Percentiles rank a stretch among this genome's conserved stretches.
These are phyloP conservation scores for Ypsolopha scabrella DNA, from an alignment of 2,888 invertebrate genomes.

Conservation along the genomic window DNA sequence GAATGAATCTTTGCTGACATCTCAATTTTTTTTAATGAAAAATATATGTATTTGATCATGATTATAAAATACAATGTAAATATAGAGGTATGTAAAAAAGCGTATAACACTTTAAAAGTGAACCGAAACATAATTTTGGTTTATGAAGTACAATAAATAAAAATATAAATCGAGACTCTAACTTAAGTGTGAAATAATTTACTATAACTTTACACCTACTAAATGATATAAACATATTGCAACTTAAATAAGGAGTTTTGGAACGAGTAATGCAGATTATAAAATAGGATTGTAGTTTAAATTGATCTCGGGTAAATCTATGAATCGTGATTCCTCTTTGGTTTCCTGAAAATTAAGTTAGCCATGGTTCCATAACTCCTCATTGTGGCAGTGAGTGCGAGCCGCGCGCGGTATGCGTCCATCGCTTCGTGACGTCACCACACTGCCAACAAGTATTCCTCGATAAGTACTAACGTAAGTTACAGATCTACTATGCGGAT, in stretches of 20 bases:
- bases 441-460: conserved; percentile 21
- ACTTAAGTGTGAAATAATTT: conserved; percentile 68
- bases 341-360: conserved; percentile 45
- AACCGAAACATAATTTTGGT: conserved; percentile 57
- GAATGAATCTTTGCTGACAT: conserved; percentile 58
- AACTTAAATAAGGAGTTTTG: conserved; percentile 64
- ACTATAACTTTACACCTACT: conserved; percentile 63
- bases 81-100: conserved; percentile 65
- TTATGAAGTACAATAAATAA: conserved; percentile 60
- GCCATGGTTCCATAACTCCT: conserved; percentile 64
- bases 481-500: conserved; percentile 64
- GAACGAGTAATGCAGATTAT: conserved; percentile 49
- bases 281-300: not conserved
- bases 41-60: conserved; percentile 63
- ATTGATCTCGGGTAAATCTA: conserved; percentile 53
- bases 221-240: conserved; percentile 63
- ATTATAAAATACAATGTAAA: conserved; percentile 55
- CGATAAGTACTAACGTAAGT: conserved; percentile 66
- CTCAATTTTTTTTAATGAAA: conserved; percentile 36
- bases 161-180: conserved; percentile 34
- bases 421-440: conserved; percentile 12
- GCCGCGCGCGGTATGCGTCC: conserved; percentile 12
- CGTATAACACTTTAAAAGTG: conserved; percentile 65
- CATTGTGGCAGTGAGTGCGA: conserved; percentile 19
- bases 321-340: conserved; percentile 63